Evolutionary conservation across 2,113 vertebrate genomes (phyloP).

Genomic region (Zosterops japonicus): DNA sequence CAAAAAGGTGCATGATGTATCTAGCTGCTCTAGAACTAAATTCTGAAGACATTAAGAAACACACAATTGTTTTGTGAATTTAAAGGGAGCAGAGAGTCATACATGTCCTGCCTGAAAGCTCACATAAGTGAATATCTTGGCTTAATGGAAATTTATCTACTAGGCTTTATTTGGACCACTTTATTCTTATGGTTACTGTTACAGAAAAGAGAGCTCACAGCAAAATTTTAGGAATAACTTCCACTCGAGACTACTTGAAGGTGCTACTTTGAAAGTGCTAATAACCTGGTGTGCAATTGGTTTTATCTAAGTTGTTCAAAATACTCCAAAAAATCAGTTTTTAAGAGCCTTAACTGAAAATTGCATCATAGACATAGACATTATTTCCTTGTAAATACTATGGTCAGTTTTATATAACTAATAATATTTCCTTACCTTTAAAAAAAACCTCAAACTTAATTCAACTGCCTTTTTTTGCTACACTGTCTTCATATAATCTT

Average conservation of each 20-base stretch:
- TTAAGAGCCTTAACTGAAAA: background rate
- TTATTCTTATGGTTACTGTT: background rate
- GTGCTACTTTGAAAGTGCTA: background rate
- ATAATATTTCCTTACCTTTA: background rate
- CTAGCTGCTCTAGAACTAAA: background rate
- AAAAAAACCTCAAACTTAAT: background rate
- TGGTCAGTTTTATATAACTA: background rate
- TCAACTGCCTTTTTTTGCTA: background rate
- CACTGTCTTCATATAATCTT: background rate
- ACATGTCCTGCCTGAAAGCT: background rate
- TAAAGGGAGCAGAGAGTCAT: background rate
- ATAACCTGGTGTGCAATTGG: background rate
- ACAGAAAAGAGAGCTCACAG: background rate
- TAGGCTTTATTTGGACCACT: background rate
- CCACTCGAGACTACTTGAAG: background rate
- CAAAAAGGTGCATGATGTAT: background rate
- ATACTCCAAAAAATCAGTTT: background rate
- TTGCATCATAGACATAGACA: background rate
- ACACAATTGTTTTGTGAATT: background rate
- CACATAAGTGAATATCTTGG: background rate
- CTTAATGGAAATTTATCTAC: background rate
- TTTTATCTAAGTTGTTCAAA: background rate
- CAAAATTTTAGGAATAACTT: background rate
- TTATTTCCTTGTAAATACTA: background rate
- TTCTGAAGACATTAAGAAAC: background rate